Evolutionary conservation across 1,140 invertebrate genomes (phyloP).

Genomic region (Pomacea maculata): DNA sequence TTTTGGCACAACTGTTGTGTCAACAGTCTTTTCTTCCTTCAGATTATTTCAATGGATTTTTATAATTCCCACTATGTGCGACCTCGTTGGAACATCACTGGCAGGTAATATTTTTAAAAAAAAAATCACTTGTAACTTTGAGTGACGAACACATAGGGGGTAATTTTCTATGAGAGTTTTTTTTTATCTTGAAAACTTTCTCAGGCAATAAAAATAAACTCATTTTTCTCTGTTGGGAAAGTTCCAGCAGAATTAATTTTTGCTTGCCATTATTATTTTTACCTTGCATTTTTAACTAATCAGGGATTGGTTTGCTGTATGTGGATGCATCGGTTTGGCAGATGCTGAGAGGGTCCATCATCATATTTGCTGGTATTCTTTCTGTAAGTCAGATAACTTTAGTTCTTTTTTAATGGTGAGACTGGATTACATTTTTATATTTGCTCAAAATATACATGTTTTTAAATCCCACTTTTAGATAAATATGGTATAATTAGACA

Average conservation of each 20-base stretch:
- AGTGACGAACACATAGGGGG: no score
- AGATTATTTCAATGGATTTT: constrained; percentile 56
- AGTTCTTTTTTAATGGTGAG: not conserved
- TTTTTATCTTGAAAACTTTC: no score
- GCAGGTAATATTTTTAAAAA: constrained; percentile 45
- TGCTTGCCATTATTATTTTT: not conserved
- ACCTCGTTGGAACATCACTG: constrained; percentile 57
- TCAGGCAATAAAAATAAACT: no score
- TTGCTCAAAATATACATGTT: no score
- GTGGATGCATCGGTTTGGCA: constrained; percentile 64
- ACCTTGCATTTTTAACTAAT: not conserved
- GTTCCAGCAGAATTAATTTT: not conserved
- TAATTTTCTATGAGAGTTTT: no score
- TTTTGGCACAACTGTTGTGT: no score
- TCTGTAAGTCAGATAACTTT: constrained; percentile 46
- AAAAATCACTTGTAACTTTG: not conserved
- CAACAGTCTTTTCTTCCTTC: not conserved
- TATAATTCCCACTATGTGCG: constrained; percentile 55
- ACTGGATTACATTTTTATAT: no score
- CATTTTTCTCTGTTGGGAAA: not conserved
- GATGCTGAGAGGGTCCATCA: constrained; percentile 61
- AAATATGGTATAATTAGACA: no score
- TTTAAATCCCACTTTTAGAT: not conserved
- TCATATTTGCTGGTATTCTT: constrained; percentile 61
- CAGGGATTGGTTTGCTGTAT: constrained; percentile 60